These are phyloP conservation scores for Parazoanthus darwini DNA, from an alignment of 92 coral and sea anemone species.

Conservation along the genomic window DNA sequence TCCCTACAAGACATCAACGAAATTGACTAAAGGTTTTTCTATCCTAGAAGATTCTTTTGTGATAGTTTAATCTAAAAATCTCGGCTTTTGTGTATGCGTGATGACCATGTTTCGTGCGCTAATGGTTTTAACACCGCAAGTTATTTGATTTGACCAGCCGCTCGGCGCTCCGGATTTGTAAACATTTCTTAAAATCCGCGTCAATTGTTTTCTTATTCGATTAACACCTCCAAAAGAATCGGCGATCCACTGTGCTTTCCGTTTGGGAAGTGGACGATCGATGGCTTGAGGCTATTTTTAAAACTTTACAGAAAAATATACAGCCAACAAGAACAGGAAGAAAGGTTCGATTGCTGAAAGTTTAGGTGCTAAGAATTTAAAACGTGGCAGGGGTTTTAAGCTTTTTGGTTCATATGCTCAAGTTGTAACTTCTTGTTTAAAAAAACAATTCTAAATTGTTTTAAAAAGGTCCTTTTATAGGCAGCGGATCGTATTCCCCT, in stretches of 20 bases:
- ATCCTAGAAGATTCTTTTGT: neutral
- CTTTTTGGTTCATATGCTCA: neutral
- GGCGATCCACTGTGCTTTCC: slow-evolving; percentile 9
- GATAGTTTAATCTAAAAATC: neutral
- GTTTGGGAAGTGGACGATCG: slow-evolving; percentile 11
- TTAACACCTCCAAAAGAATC: neutral
- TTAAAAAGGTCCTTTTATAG: too few relatives aligned
- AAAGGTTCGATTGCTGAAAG: too few relatives aligned
- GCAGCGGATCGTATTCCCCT: neutral
- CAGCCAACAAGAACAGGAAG: neutral
- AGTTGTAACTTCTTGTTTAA: too few relatives aligned
- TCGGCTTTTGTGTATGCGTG: slow-evolving; percentile 6
- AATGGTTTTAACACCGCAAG: slow-evolving; percentile 28
- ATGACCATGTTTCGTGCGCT: neutral
- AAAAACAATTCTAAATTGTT: too few relatives aligned
- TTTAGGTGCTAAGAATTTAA: too few relatives aligned
- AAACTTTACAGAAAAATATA: neutral
- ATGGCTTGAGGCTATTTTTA: neutral
- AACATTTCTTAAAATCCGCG: slow-evolving; percentile 23
- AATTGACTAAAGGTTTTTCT: neutral
- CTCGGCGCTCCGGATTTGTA: slow-evolving; percentile 30
- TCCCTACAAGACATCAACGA: neutral
- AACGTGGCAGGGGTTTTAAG: too few relatives aligned
- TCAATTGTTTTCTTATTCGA: slow-evolving; percentile 16
- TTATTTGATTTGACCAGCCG: neutral